Base-by-base conservation (phyloP, 2,888 invertebrate species). In the Lagria hirta region DNA sequence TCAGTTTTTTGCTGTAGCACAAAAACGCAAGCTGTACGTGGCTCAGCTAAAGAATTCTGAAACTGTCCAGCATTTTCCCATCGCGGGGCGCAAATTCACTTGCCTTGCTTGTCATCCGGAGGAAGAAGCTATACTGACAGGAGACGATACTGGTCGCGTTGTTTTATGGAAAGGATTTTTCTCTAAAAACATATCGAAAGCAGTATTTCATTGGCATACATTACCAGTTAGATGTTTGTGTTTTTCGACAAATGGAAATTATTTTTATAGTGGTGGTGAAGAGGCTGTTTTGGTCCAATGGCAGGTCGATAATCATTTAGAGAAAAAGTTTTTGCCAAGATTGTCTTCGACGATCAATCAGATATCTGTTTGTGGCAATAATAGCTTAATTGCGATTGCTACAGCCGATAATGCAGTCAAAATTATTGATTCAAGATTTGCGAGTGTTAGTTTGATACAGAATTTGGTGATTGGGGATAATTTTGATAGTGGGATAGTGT, bases 221-320 rank as follows among this genome's bases (percentile, higher is more conserved):
- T 73, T 86, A 29, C 77, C 82, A 17, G 82, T 88, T 0, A 74
- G 75, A 26, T 80, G 83, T 61, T 63, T 90, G 8, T 71, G 74
- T 1, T 89, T 88, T 61, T 82, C 87, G 6, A 57, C 64, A 1
- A 56, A 69, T 68, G 88, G 88, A 11, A 78, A 79, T 5, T 76
- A 80, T 51, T 77, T 90, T 64, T 83, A 82, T 57, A 86, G 86
- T 56, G 87, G 88, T 4, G 90, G 86, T n/a, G 76, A 77, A 28
- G 91, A 91, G 67, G 77, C 81, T 59, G 87, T 87, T 0, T 67
- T 91, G 33, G 88, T 90, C 0, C 84, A 83, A 65, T 91, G 90
- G 91, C 73, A 75, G 34, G 49, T 81, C 12, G 69, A 74, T 20
- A 73, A 76, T 54, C 68, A 75, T 0, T 42, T 54, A 12, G 48